Evolutionary conservation across 2,113 vertebrate species (phyloP).

Genomic region (Varanus salvator): DNA sequence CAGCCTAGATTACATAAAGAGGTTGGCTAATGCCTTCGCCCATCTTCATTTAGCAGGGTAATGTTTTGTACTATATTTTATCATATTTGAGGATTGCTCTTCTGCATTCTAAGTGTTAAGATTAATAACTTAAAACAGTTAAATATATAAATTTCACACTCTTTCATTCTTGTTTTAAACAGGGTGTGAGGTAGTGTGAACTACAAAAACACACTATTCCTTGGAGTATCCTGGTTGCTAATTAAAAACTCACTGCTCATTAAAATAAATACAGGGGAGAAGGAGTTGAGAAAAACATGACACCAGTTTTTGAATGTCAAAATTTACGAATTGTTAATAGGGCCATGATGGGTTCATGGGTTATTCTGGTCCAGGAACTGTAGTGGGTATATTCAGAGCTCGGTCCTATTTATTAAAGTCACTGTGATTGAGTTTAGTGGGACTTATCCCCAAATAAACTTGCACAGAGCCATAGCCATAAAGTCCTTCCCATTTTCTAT

Average conservation of each 20-base stretch:
- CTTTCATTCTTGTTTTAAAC: no score
- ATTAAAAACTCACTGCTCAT: background rate
- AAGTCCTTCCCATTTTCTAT: background rate
- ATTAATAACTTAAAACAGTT: no score
- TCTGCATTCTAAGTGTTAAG: no score
- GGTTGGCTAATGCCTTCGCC: no score
- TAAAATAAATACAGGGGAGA: background rate
- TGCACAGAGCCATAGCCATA: no score
- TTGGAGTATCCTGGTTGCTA: background rate
- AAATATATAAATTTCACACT: no score
- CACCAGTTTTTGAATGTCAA: background rate
- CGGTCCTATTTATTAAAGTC: background rate
- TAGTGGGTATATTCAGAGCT: background rate
- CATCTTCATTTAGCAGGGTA: no score
- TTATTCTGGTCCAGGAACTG: background rate
- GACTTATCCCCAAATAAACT: background rate
- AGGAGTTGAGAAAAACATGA: background rate
- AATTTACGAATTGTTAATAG: background rate
- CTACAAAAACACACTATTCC: background rate
- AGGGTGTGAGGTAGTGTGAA: no score
- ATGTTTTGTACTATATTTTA: no score
- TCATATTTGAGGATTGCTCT: no score
- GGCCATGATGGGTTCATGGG: background rate
- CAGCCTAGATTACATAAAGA: no score
- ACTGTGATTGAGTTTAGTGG: background rate